Percentiles rank a stretch among this genome's conserved stretches.
Conservation (phyloP, 2,113 vertebrate species). For the Pleuronectes platessa region DNA sequence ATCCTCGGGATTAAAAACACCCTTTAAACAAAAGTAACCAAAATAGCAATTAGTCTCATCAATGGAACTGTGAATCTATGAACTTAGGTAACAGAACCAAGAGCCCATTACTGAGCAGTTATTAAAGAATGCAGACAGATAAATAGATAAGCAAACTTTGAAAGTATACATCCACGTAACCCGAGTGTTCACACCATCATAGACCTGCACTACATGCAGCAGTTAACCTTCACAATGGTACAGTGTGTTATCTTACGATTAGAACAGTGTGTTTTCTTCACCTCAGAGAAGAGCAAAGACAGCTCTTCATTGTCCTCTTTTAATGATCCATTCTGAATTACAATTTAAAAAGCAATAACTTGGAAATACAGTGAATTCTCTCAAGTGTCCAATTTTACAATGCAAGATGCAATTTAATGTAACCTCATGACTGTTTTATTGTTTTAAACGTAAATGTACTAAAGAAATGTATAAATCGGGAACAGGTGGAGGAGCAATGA, state of each 20-base stretch:
- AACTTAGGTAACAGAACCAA: background rate
- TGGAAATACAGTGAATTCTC: background rate
- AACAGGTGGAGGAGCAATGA: background rate
- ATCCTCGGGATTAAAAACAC: constrained; percentile 26
- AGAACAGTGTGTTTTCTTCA: background rate
- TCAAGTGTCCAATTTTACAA: too few species aligned
- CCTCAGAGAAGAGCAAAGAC: background rate
- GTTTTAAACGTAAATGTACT: too few species aligned
- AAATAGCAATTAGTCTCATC: background rate
- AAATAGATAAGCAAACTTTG: background rate
- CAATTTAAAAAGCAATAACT: background rate
- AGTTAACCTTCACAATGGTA: background rate
- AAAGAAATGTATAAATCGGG: background rate
- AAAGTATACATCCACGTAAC: background rate
- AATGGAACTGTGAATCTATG: background rate
- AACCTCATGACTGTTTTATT: too few species aligned
- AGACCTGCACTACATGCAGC: background rate
- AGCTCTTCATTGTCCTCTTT: background rate
- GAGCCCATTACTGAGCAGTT: background rate
- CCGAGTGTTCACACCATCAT: background rate
- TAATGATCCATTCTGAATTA: too few species aligned
- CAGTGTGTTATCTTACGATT: background rate
- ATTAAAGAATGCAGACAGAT: background rate
- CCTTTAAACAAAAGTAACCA: constrained; percentile 7
- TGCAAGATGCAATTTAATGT: too few species aligned